Conservation (phyloP, 2,113 vertebrate species). For the Antennarius striatus region DNA sequence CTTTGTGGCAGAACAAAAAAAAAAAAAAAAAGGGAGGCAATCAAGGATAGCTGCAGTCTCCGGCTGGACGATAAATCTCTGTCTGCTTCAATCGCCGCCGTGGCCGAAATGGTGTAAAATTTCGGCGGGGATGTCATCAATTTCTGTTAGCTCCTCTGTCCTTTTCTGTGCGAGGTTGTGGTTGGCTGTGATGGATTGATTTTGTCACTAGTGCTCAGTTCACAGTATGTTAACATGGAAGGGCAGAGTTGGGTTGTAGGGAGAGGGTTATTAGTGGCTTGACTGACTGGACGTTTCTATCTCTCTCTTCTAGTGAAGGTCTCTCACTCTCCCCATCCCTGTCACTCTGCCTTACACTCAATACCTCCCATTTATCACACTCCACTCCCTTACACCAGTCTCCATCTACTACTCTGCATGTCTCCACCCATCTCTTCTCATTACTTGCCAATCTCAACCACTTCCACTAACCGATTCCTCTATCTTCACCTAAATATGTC, state of each 20-base stretch:
- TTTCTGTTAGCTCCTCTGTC: constrained; percentile 99
- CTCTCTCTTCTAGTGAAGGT: constrained; percentile 65
- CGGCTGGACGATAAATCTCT: constrained; percentile 98
- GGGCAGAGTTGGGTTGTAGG: constrained; percentile 94
- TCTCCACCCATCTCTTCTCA: constrained; percentile 41
- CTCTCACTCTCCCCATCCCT: constrained; percentile 59
- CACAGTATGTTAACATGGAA: constrained; percentile 99
- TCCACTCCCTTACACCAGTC: constrained; percentile 51
- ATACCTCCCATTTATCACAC: constrained; percentile 63
- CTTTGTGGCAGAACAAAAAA: constrained; percentile 22
- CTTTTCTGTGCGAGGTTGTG: constrained; percentile 88
- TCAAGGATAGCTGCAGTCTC: constrained; percentile 89
- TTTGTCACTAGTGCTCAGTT: constrained; percentile 98
- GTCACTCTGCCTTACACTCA: constrained; percentile 62
- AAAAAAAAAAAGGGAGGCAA: constrained; percentile 86
- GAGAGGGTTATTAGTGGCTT: constrained; percentile 84
- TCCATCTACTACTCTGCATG: constrained; percentile 59
- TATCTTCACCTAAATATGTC: constrained; percentile 24
- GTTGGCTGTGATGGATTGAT: constrained; percentile 93
- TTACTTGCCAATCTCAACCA: constrained; percentile 46
- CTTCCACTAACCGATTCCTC: constrained; percentile 1
- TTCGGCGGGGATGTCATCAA: constrained; percentile 98
- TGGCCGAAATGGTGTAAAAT: constrained; percentile 97
- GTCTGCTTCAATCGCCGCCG: constrained; percentile 98
- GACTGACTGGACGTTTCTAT: constrained; percentile 59